phyloP scores from a whole-genome alignment of 1,140 invertebrate species.

The Eufriesea mexicana region DNA sequence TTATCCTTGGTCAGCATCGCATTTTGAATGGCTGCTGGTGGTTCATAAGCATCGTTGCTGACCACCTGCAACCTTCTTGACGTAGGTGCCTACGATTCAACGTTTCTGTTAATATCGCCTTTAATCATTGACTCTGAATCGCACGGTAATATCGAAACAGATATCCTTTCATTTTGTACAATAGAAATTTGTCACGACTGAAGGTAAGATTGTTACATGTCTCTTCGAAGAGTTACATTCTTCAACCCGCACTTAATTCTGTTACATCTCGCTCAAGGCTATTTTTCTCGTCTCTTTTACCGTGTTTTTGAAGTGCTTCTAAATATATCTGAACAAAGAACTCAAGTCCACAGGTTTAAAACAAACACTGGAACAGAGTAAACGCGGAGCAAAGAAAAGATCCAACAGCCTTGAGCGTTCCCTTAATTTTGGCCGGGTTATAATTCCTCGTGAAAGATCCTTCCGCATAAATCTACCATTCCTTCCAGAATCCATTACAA shows the following conservation, averaged over 20 bases:
- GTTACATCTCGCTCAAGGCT: not conserved
- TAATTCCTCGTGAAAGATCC: not conserved
- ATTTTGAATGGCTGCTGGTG: constrained; percentile 94
- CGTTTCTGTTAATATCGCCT: not conserved
- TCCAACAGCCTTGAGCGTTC: not conserved
- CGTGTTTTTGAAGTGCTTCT: not conserved
- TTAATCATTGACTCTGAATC: not conserved
- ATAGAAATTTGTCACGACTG: not conserved
- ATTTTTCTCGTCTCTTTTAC: not conserved
- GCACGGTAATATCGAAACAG: not conserved
- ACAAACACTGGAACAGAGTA: not conserved
- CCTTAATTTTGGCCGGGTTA: not conserved
- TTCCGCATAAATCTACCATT: not conserved
- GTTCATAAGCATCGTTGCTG: constrained; percentile 83
- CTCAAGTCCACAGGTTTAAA: not conserved
- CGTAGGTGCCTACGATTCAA: constrained; percentile 44
- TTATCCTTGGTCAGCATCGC: constrained; percentile 98
- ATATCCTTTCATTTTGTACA: too few species aligned
- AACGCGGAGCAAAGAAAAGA: not conserved
- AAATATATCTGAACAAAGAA: constrained; percentile 17
- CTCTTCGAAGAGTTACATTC: not conserved
- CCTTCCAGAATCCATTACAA: not conserved
- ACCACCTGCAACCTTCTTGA: constrained; percentile 60
- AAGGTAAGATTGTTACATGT: not conserved
- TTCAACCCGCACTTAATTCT: not conserved